Evolutionary conservation across 2,888 invertebrate genomes (phyloP).

Genomic region (Conus canariensis): DNA sequence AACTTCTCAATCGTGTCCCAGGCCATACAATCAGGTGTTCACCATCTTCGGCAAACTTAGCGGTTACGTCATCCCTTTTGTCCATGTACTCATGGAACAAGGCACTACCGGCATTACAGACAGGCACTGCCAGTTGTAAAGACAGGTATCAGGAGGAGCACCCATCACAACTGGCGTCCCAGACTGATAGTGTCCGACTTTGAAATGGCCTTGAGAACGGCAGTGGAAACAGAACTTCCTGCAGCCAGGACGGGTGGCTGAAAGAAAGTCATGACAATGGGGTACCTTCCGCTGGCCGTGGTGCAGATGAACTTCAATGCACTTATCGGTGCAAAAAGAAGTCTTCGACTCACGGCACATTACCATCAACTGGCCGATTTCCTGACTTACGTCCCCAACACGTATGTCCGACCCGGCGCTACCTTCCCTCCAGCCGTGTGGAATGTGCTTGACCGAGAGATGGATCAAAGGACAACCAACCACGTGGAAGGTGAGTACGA

Average conservation of each 20-base stretch:
- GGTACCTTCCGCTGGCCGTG: background rate
- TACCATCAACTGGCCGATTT: background rate
- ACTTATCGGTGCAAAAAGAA: background rate
- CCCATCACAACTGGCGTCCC: constrained; percentile 13
- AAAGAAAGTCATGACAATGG: background rate
- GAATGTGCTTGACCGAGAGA: background rate
- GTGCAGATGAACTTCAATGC: background rate
- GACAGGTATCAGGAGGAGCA: background rate
- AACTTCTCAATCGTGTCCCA: background rate
- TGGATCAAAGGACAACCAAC: background rate
- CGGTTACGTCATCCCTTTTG: background rate
- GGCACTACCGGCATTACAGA: background rate
- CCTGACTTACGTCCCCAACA: background rate
- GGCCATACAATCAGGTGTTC: background rate
- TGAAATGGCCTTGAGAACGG: background rate
- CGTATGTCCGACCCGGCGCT: background rate
- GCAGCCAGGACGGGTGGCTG: background rate
- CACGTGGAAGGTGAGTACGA: background rate
- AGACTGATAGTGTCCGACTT: background rate
- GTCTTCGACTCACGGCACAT: background rate
- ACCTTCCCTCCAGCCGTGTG: background rate
- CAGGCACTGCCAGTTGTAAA: background rate
- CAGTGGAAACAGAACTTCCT: constrained; percentile 9
- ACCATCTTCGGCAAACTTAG: background rate
- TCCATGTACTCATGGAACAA: background rate